These are phyloP conservation scores for Chrysaora quinquecirrha DNA, from an alignment of 30 jellyfish, hydroid and myxozoan species.

Conservation along the genomic window DNA sequence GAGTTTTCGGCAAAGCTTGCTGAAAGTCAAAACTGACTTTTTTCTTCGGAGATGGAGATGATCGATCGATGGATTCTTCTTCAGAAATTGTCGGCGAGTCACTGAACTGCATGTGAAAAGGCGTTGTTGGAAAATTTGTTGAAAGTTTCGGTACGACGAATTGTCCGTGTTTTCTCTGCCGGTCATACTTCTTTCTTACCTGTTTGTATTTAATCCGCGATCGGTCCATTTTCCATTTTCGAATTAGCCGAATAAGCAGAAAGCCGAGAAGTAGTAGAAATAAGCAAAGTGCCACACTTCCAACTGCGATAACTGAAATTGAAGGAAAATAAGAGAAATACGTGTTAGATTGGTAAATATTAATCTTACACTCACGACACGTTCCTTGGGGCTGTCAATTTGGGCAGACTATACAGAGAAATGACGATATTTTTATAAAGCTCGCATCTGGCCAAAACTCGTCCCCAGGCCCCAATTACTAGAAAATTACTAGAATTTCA, in stretches of 20 bases:
- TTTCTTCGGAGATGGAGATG: not conserved
- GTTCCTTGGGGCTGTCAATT: too few species aligned
- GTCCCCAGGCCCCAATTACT: too few species aligned
- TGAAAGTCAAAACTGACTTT: not conserved
- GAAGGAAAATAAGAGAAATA: too few species aligned
- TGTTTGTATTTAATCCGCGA: not conserved
- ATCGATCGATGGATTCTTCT: not conserved
- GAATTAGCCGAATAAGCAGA: not conserved
- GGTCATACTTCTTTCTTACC: not conserved
- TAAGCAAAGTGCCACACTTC: not conserved
- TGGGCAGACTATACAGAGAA: too few species aligned
- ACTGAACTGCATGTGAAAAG: constrained; percentile 3
- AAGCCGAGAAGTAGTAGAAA: not conserved
- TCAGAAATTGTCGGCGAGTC: not conserved
- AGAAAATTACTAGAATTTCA: too few species aligned
- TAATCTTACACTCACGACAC: too few species aligned
- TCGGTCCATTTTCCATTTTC: not conserved
- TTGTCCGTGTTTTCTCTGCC: not conserved
- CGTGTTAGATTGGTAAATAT: too few species aligned
- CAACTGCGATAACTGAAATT: not conserved
- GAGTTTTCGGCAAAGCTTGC: not conserved
- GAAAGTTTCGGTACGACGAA: constrained; percentile 32
- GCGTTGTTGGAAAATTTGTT: constrained; percentile 21
- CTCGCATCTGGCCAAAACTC: too few species aligned
- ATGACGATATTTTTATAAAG: too few species aligned